Evolutionary conservation across 1,140 invertebrate species (phyloP).

Genomic region (Plectrocnemia conspersa): DNA sequence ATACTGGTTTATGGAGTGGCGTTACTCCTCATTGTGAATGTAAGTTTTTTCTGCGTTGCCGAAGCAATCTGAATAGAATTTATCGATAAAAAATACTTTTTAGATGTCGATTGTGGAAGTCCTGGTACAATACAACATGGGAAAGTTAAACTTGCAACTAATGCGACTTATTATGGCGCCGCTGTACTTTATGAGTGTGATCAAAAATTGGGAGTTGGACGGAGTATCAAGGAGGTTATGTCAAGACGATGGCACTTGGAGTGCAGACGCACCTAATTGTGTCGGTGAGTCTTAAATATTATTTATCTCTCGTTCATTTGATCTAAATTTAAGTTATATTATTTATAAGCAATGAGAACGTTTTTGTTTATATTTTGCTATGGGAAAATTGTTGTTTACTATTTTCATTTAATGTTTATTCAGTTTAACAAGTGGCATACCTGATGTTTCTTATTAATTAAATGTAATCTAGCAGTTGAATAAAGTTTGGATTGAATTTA

Average conservation of each 20-base stretch:
- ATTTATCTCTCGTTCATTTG: conserved; percentile 8
- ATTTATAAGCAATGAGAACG: no score
- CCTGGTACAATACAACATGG: conserved; percentile 70
- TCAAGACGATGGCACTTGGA: conserved; percentile 85
- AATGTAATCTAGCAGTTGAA: no score
- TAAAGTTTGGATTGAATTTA: no score
- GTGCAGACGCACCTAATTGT: conserved; percentile 70
- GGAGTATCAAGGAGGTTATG: conserved; percentile 77
- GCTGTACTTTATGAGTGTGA: conserved; percentile 80
- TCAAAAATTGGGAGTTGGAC: conserved; percentile 72
- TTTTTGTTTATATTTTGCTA: no score
- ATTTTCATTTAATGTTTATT: no score
- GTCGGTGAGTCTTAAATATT: conserved; percentile 59
- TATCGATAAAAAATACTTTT: conserved; percentile 10
- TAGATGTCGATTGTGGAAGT: conserved; percentile 83
- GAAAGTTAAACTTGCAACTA: conserved; percentile 70
- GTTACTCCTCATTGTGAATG: conserved; percentile 77
- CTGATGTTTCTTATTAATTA: no score
- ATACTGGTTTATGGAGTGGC: conserved; percentile 83
- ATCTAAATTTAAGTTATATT: conserved; percentile 16
- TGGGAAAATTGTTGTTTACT: no score
- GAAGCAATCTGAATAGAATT: background rate
- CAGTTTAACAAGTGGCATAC: no score
- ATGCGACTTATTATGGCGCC: conserved; percentile 82
- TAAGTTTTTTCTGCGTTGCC: conserved; percentile 48